These are phyloP conservation scores for Diplosoma virens DNA, from an alignment of 23 tunicate species.

Conservation along the genomic window DNA sequence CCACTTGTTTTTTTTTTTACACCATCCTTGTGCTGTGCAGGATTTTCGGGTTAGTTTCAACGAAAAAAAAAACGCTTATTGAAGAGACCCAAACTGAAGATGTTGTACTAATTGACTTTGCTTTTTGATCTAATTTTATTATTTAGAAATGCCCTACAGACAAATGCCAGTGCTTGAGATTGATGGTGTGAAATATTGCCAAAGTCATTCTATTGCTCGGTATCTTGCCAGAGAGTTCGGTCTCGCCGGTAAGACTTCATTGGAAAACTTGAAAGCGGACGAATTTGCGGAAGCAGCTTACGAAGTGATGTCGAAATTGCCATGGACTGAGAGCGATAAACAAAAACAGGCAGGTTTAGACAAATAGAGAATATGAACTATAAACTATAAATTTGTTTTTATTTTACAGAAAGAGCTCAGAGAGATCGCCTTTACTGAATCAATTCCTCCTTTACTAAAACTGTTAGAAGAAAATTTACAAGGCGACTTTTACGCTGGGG, in stretches of 20 bases:
- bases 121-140: too few relatives aligned
- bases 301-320: slow-evolving; percentile 54
- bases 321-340: slow-evolving; percentile 62
- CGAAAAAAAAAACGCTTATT: too few relatives aligned
- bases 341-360: too few relatives aligned
- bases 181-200: slow-evolving; percentile 36
- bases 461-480: slow-evolving; percentile 2
- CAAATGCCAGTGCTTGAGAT: slow-evolving; percentile 69
- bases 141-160: slow-evolving; percentile 60
- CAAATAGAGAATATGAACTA: too few relatives aligned
- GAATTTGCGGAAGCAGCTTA: slow-evolving; percentile 41
- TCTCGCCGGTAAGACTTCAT: slow-evolving; percentile 24
- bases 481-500: slow-evolving; percentile 29
- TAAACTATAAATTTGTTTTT: too few relatives aligned
- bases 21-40: too few relatives aligned
- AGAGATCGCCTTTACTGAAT: slow-evolving; percentile 15
- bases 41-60: too few relatives aligned
- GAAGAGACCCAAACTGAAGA: too few relatives aligned
- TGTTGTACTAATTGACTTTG: too few relatives aligned
- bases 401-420: slow-evolving; percentile 33
- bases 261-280: slow-evolving; percentile 31
- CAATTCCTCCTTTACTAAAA: slow-evolving; percentile 23
- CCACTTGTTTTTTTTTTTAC: too few relatives aligned
- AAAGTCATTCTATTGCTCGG: slow-evolving; percentile 51
- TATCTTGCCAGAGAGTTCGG: slow-evolving; percentile 55